These are phyloP conservation scores for Chaetodon trifascialis DNA, from an alignment of 2,113 vertebrate genomes.

Conservation along the genomic window DNA sequence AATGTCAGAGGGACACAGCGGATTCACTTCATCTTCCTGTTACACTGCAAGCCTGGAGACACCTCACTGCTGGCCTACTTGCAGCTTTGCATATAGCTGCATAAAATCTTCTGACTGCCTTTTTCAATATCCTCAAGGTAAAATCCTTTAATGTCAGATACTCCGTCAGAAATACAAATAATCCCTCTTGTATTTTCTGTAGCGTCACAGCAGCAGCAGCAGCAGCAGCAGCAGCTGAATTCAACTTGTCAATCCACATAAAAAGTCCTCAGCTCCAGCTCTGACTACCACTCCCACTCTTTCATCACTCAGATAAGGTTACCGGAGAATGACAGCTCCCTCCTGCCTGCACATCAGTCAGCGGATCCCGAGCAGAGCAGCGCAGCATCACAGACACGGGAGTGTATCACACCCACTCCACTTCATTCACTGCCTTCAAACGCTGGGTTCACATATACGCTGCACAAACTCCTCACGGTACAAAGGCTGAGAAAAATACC, in stretches of 20 bases:
- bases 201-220: conserved; percentile 32
- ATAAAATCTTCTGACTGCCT: background rate
- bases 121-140: background rate
- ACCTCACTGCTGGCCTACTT: conserved; percentile 34
- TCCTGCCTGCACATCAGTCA: conserved; percentile 68
- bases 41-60: conserved; percentile 3
- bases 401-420: conserved; percentile 71
- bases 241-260: conserved; percentile 39
- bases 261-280: conserved; percentile 29
- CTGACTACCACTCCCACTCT: conserved; percentile 41
- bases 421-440: conserved; percentile 34
- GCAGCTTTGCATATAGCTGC: conserved; percentile 27
- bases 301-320: conserved; percentile 54
- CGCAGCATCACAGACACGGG: conserved; percentile 50
- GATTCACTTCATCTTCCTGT: conserved; percentile 14
- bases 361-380: conserved; percentile 43
- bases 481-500: conserved; percentile 31
- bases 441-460: conserved; percentile 25
- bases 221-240: conserved; percentile 30
- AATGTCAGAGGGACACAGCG: conserved; percentile 26
- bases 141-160: background rate
- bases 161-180: conserved; percentile 19
- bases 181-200: conserved; percentile 25
- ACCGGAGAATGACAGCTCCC: conserved; percentile 63
- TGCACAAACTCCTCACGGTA: conserved; percentile 18